Conservation (phyloP, 2,888 invertebrate species). For the Eupithecia dodoneata region DNA sequence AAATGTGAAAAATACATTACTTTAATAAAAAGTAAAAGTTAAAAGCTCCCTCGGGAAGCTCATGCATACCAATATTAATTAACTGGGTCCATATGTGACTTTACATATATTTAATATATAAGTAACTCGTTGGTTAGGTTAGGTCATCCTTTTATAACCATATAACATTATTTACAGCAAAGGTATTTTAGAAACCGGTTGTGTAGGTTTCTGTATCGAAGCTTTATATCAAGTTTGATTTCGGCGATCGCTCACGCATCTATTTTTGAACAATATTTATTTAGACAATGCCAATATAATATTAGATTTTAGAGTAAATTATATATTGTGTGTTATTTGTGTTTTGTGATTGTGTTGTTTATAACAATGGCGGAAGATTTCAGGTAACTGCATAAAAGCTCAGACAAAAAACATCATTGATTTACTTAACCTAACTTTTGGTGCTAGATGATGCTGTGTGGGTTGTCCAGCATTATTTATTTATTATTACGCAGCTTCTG, state of each 20-base stretch:
- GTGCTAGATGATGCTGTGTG: neutral
- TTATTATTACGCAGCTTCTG: neutral
- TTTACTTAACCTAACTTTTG: neutral
- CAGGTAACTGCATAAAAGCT: constrained; percentile 33
- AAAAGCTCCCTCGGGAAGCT: neutral
- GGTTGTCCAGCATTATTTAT: neutral
- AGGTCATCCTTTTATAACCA: neutral
- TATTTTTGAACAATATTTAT: neutral
- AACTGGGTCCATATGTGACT: neutral
- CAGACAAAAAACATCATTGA: neutral
- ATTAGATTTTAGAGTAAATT: neutral
- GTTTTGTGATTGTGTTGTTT: constrained; percentile 3
- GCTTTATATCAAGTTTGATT: constrained; percentile 6
- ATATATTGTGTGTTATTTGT: neutral
- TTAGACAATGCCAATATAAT: neutral
- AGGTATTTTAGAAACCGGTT: constrained; percentile 9
- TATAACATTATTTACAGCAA: neutral
- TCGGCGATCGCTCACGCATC: neutral
- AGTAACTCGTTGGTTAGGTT: neutral
- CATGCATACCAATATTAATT: neutral
- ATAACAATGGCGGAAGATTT: constrained; percentile 41
- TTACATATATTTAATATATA: neutral
- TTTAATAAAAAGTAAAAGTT: neutral
- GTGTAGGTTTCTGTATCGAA: neutral
- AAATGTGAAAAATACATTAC: neutral